Evolutionary conservation across 2,797 vertebrate species (phyloP).

Genomic region (Acipenser ruthenus): DNA sequence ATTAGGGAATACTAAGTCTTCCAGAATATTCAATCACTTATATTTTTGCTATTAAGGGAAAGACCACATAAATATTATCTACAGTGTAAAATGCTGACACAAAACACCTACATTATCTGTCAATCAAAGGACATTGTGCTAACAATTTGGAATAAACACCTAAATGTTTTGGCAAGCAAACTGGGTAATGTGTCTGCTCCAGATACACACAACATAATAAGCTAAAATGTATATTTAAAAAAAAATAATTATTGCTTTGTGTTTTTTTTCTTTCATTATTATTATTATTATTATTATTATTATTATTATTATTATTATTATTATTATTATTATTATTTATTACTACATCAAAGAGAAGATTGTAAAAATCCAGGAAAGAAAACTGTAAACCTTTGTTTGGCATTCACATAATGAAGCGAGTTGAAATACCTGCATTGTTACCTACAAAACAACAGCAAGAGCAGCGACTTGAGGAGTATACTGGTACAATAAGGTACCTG

Average conservation of each 20-base stretch:
- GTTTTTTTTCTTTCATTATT: conserved; percentile 57
- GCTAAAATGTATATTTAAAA: conserved; percentile 94
- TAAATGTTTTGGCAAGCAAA: conserved; percentile 57
- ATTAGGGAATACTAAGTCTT: no score
- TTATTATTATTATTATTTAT: conserved; percentile 41
- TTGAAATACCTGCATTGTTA: conserved; percentile 73
- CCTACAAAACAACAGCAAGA: conserved; percentile 70
- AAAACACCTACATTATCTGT: no score
- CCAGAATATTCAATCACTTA: no score
- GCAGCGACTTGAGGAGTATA: conserved; percentile 74
- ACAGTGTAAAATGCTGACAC: no score
- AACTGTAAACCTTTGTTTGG: conserved; percentile 99
- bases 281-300: conserved; percentile 55
- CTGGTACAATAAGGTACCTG: conserved; percentile 74
- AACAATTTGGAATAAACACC: conserved; percentile 39
- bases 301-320: conserved; percentile 60
- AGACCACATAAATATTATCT: no score
- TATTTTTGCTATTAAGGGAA: no score
- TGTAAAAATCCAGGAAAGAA: conserved; percentile 86
- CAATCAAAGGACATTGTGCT: conserved; percentile 14
- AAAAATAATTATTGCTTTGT: conserved; percentile 98
- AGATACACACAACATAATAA: conserved; percentile 90
- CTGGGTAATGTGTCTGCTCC: conserved; percentile 85
- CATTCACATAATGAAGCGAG: conserved; percentile 87
- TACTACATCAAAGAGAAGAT: conserved; percentile 89